phyloP scores from a whole-genome alignment of 2,888 invertebrate genomes.

The Chrysotoxum bicinctum region DNA sequence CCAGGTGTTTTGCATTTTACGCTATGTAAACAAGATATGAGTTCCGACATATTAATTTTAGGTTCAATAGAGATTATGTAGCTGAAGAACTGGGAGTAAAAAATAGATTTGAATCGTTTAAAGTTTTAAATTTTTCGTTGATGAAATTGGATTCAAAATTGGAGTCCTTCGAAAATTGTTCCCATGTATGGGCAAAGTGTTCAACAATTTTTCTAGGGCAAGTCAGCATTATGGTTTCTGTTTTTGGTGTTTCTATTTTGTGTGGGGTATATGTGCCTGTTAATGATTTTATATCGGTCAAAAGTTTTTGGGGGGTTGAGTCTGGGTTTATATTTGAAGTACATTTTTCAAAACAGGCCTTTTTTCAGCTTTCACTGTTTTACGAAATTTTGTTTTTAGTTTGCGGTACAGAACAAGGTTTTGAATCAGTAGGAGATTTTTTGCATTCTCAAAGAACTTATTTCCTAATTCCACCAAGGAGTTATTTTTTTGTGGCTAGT shows the following conservation, averaged over 20 bases:
- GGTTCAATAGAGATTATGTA: background rate
- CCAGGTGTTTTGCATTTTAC: slow-evolving; percentile 4
- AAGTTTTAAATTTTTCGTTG: slow-evolving; percentile 5
- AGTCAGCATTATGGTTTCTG: too few relatives aligned
- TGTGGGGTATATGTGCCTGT: too few relatives aligned
- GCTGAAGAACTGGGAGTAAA: background rate
- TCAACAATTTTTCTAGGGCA: too few relatives aligned
- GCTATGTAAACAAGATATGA: background rate
- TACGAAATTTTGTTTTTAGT: background rate
- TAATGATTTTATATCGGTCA: too few relatives aligned
- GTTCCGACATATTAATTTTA: background rate
- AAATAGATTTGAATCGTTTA: background rate
- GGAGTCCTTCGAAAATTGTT: background rate
- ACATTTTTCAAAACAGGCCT: too few relatives aligned
- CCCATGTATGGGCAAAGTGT: slow-evolving; percentile 6
- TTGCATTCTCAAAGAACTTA: slow-evolving; percentile 94
- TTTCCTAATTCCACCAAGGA: slow-evolving; percentile 84
- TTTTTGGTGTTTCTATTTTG: too few relatives aligned
- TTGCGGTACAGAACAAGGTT: slow-evolving; percentile 11
- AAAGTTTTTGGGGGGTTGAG: too few relatives aligned
- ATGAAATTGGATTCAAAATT: background rate
- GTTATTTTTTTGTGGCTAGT: slow-evolving; percentile 18
- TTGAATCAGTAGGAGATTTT: background rate
- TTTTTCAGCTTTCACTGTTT: too few relatives aligned
- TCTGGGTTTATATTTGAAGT: background rate